Conservation (phyloP, 2,797 vertebrate species). For the Ctenopoma kingsleyae region DNA sequence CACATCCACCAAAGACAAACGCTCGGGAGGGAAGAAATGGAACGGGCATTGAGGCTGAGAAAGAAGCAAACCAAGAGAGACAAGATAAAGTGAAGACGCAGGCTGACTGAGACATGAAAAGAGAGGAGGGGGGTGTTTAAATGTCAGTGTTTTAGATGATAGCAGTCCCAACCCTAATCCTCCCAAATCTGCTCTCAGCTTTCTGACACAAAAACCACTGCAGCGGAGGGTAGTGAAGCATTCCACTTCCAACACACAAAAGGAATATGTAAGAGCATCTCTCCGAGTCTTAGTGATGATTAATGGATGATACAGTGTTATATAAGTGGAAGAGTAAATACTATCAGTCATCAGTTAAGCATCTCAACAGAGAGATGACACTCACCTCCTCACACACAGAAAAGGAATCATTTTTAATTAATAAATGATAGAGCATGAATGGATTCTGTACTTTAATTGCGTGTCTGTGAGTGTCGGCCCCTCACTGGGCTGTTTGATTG, state of each 20-base stretch:
- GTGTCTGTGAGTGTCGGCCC: background rate
- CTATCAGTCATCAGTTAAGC: constrained; percentile 7
- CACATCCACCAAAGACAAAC: constrained; percentile 1
- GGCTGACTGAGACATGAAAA: constrained; percentile 8
- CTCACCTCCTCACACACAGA: constrained; percentile 3
- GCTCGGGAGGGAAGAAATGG: constrained; percentile 6
- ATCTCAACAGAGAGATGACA: constrained; percentile 8
- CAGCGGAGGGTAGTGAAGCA: constrained; percentile 21
- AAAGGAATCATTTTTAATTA: constrained; percentile 1
- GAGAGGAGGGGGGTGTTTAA: constrained; percentile 33
- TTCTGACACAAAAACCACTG: constrained; percentile 28
- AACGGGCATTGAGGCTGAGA: background rate
- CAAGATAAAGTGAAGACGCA: background rate
- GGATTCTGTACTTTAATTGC: background rate
- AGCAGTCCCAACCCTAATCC: constrained; percentile 44
- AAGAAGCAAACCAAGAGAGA: constrained; percentile 14
- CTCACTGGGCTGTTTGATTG: constrained; percentile 16
- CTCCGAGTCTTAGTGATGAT: constrained; percentile 2
- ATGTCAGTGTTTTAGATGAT: constrained; percentile 47
- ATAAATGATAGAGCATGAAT: constrained; percentile 14
- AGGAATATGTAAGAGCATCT: constrained; percentile 33
- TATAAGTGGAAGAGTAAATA: constrained; percentile 30
- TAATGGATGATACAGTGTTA: constrained; percentile 35
- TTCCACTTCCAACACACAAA: constrained; percentile 25
- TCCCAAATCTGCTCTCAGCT: constrained; percentile 35